Evolutionary conservation across 2,797 vertebrate genomes (phyloP), one percentile per base, ranked within the genome.

Genomic region (Orientallactaga sibirica): DNA sequence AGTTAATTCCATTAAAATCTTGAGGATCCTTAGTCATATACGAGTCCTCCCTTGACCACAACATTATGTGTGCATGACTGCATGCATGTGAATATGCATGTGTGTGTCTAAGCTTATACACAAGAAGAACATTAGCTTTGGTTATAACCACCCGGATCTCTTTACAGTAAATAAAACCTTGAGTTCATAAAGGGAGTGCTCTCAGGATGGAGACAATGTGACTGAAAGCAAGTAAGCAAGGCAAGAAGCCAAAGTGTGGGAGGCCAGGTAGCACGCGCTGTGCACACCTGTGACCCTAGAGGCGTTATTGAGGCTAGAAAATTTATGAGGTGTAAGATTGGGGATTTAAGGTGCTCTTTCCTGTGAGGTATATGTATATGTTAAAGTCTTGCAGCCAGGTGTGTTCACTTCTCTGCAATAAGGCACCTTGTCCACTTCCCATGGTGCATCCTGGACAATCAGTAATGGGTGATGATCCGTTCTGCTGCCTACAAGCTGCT

Each of bases 121-220:
- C 67, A 66, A 81, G 20, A 29, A 75, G 37, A 62, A 52, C 61
- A 25, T 9, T 24, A 58, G 37, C 2, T 88, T 18, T 41, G 68
- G 14, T 68, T 8, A 90, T 92, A 83, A 78, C 92, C 74, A 82
- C n/a, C 12, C 62, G 86, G 86, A 73, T 73, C 78, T 94, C 85
- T 71, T 67, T 24, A 22, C 37, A 64, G 66, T 55, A n/a, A 80
- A 88, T 91, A 90, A 94, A 37, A 37, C 33, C 88, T 89, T 91
- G 64, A 93, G n/a, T 96, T 89, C 96, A 96, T 95, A 95, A 97
- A 90, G 92, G 80, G 86, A 75, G 5, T 90, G 62, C 90, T 96
- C 61, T 96, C 89, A 19, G 3, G 19, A 82, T 74, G 90, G 87
- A 79, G 6, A 82, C 96, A 82, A 73, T 29, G 3, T 83, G 86